These are phyloP conservation scores for Thunnus thynnus DNA, from an alignment of 2,113 vertebrate genomes.

Conservation along the genomic window DNA sequence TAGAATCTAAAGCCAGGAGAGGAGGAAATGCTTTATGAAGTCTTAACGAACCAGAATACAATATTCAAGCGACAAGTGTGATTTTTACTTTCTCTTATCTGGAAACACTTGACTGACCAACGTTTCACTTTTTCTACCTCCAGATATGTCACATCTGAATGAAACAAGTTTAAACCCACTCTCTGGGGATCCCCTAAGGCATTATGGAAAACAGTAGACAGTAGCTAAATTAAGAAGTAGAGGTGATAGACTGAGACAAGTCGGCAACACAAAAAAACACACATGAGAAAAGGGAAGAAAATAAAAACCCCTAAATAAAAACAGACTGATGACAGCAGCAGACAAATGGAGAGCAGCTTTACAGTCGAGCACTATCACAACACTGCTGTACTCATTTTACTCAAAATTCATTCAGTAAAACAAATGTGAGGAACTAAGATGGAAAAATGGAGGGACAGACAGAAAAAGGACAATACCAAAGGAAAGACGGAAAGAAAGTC, in stretches of 20 bases:
- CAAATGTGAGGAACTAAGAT: background rate
- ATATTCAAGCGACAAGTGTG: background rate
- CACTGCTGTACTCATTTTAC: no score
- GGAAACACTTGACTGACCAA: background rate
- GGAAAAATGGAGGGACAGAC: conserved; percentile 2
- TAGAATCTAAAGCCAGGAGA: background rate
- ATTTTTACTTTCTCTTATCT: conserved; percentile 4
- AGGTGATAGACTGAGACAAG: background rate
- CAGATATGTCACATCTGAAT: background rate
- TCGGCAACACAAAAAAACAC: background rate
- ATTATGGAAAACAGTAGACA: background rate
- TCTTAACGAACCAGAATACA: background rate
- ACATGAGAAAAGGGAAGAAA: no score
- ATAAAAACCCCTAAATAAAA: no score
- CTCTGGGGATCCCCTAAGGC: background rate
- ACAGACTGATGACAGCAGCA: no score
- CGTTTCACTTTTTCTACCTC: background rate
- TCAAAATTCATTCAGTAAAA: background rate
- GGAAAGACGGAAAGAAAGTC: conserved; percentile 36
- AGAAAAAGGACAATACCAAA: conserved; percentile 11
- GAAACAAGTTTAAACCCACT: background rate
- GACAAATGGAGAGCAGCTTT: no score
- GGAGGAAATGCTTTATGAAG: background rate
- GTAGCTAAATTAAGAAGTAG: background rate
- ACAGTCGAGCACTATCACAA: no score